Base-by-base conservation (phyloP, 2,888 invertebrate genomes). In the Oscheius sp. region DNA sequence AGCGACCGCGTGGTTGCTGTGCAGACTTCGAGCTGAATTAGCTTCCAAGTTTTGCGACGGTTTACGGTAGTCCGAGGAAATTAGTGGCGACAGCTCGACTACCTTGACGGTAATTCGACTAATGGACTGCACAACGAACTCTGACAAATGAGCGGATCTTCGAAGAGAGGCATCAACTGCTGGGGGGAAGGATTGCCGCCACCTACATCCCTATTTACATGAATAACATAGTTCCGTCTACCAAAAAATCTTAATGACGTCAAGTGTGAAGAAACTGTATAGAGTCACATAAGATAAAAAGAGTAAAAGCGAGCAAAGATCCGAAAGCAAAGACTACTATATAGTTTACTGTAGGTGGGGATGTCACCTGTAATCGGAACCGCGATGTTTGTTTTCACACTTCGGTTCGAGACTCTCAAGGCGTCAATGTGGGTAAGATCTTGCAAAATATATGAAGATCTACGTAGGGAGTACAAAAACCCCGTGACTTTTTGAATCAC, bases 141-240 rank as follows among this genome's bases (percentile, higher is more conserved):
- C 43, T 61, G 61, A 61, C 61, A 43, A 61, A 61, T 61, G 55
- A 25, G 13, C 25, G 13, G 25, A 7, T 55, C 25, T 25, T 2
- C 18, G n/a, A 18, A 49, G 13, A 16, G n/a, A 49, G 18, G n/a
- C 18, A 49, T 16, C 49, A 5, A 49, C 16, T 16, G n/a, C 6
- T 13, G 16, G 18, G 55, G 25, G 25, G 23, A 16, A 55, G 55
- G 21, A 5, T 3, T 55, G n/a, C 21, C 29, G 27, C 25, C 58
- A 58, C 58, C 63, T 43, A 43, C 5, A 27, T 66, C 52, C 29
- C 66, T 25, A 66, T 66, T 66, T 66, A 66, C 66, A 66, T 66
- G 66, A 66, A 66, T 66, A 66, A 66, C 49, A 27, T 16, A 27
- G 49, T 66, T 66, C 66, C 66, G 66, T 52, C 52, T 66, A 66